Base-by-base conservation (phyloP, 2,113 vertebrate species). In the Circaetus gallicus region DNA sequence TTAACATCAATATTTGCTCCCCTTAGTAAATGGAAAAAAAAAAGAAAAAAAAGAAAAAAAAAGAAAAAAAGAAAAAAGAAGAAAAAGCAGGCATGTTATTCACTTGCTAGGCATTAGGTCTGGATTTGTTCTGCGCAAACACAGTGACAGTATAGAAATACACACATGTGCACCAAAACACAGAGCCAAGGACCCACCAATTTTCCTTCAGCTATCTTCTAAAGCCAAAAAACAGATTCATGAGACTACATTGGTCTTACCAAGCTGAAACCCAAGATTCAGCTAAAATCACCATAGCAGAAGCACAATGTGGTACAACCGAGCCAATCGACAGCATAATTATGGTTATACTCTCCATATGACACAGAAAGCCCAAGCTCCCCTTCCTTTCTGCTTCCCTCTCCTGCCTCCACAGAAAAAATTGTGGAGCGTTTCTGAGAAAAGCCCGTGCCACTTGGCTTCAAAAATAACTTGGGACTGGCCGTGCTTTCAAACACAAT, bases 401-500 rank as follows among this genome's bases (percentile, higher is more conserved):
- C 59, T 93, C 18, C 43, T 16, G 15, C 13, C 61, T 62, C 13
- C 38, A 26, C 8, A 71, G n/a, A 65, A 77, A 40, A 77, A 70
- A 40, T 0, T 9, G 3, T 15, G 43, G 36, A 69, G 28, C 0
- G 0, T 53, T 81, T 72, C n/a, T 42, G 17, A 42, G 21, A 76
- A 42, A 83, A 82, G 28, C 16, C 36, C 0, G 0, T 19, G 13
- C 13, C 10, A 21, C 22, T 15, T 1, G 0, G 36, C 38, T 79
- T 70, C 63, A 86, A 52, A 96, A 77, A 7, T 31, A 77, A 61
- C 4, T 38, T 58, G 21, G 5, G 67, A 49, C 16, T 62, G 31
- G 34, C 38, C 32, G 12, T 18, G 26, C 13, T 80, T 78, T 86
- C 71, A 76, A 65, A 92, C 13, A 63, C 17, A 56, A n/a, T 45